Evolutionary conservation across 2,797 vertebrate genomes (phyloP).

Genomic region (Tamandua tetradactyla): DNA sequence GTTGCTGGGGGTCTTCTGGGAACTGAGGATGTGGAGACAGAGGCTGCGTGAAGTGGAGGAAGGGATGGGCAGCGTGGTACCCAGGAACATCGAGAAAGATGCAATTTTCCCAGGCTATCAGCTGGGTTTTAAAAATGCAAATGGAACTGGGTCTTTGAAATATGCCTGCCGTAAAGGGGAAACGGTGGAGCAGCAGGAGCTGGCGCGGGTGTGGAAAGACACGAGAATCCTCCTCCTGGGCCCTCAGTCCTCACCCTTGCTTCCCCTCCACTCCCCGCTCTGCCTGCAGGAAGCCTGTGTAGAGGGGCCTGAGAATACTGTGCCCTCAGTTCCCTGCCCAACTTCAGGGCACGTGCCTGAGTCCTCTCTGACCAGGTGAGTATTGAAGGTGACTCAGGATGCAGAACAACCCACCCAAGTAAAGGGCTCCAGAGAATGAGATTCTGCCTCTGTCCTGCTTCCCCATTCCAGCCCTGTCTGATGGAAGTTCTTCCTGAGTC

Average conservation of each 20-base stretch:
- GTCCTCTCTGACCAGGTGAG: background rate
- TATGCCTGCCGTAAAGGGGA: conserved; percentile 68
- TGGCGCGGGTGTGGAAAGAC: conserved; percentile 26
- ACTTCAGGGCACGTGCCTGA: background rate
- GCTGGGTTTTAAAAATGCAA: conserved; percentile 78
- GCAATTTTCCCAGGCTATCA: conserved; percentile 69
- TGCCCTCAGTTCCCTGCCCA: background rate
- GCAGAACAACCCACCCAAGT: background rate
- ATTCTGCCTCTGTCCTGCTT: background rate
- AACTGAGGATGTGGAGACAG: background rate
- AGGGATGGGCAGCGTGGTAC: background rate
- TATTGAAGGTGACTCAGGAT: background rate
- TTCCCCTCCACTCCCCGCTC: background rate
- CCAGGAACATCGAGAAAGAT: conserved; percentile 44
- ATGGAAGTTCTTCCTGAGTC: conserved; percentile 16
- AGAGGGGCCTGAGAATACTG: background rate
- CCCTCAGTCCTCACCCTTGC: background rate
- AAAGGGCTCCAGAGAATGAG: background rate
- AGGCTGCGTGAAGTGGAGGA: background rate
- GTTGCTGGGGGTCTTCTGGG: background rate
- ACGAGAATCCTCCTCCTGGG: background rate
- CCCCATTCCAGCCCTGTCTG: background rate
- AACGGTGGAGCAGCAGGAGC: background rate
- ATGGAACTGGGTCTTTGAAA: conserved; percentile 76
- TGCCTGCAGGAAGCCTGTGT: background rate